phyloP scores from a whole-genome alignment of 2,113 vertebrate species.

The Rhabdomys dilectus region DNA sequence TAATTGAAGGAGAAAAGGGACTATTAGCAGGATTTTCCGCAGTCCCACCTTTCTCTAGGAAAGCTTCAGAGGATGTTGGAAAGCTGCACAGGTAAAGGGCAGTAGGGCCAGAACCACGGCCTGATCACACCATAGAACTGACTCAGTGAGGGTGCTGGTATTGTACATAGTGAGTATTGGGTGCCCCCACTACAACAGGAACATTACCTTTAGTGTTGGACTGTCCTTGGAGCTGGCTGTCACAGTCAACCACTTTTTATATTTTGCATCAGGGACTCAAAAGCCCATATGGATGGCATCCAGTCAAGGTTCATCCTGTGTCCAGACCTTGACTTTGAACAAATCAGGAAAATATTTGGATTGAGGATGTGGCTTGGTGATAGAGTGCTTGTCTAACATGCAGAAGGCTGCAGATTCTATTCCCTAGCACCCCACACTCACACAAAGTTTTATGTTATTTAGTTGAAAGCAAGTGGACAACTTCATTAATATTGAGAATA shows the following conservation, averaged over 20 bases:
- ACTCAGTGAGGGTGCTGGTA: not conserved
- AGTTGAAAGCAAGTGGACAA: conserved; percentile 56
- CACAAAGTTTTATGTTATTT: conserved; percentile 45
- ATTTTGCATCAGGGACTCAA: conserved; percentile 25
- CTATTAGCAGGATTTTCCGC: not conserved
- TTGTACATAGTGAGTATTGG: not conserved
- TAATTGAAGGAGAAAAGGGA: conserved; percentile 34
- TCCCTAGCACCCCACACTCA: not conserved
- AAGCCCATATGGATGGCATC: not conserved
- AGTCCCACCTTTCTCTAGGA: conserved; percentile 42
- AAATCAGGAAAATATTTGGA: conserved; percentile 20
- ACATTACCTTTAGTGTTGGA: not conserved
- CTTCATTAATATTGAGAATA: conserved; percentile 39
- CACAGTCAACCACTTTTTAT: not conserved
- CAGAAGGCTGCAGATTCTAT: not conserved
- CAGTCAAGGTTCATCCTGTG: conserved; percentile 5
- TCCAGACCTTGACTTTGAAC: not conserved
- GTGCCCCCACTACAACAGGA: not conserved
- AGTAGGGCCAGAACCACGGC: conserved; percentile 18
- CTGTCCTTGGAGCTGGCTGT: not conserved
- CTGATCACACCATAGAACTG: not conserved
- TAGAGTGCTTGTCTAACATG: not conserved
- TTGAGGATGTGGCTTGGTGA: not conserved
- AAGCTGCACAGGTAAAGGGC: not conserved
- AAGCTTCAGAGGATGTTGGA: not conserved